Evolutionary conservation across 2,888 invertebrate genomes (phyloP).

Genomic region (Piscicola geometra): DNA sequence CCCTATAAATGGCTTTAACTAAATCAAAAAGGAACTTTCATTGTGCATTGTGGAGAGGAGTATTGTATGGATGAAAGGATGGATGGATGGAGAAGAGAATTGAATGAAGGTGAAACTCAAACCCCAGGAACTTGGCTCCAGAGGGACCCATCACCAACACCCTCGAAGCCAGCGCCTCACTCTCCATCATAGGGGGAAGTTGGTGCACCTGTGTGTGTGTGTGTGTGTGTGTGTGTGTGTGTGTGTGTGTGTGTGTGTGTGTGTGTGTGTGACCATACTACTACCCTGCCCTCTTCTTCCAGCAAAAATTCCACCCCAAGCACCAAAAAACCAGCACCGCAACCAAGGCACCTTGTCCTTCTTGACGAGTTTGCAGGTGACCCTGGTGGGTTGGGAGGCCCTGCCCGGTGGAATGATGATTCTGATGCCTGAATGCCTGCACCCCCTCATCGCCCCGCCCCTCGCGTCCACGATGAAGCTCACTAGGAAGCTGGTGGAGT

Average conservation of each 20-base stretch:
- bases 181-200: constrained; percentile 97
- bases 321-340: no score
- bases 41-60: no score
- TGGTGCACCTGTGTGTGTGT: constrained; percentile 64
- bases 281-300: no score
- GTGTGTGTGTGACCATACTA: no score
- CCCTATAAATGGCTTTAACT: no score
- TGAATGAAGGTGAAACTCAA: no score
- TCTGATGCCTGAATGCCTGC: constrained; percentile 94
- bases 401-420: constrained; percentile 96
- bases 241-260: no score
- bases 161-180: constrained; percentile 91
- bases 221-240: no score
- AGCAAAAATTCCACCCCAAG: no score
- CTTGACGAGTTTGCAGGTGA: constrained; percentile 89
- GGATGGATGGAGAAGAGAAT: neutral
- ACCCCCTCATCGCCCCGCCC: constrained; percentile 78
- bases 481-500: constrained; percentile 79
- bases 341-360: constrained; percentile 66
- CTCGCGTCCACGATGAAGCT: constrained; percentile 99
- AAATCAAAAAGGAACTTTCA: no score
- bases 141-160: constrained; percentile 95
- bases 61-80: no score
- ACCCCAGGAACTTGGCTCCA: constrained; percentile 94
- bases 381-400: constrained; percentile 91